Percentiles rank a stretch among this genome's conserved stretches.
Conservation (phyloP, 2,888 invertebrate genomes). For the Perithous albicinctus region DNA sequence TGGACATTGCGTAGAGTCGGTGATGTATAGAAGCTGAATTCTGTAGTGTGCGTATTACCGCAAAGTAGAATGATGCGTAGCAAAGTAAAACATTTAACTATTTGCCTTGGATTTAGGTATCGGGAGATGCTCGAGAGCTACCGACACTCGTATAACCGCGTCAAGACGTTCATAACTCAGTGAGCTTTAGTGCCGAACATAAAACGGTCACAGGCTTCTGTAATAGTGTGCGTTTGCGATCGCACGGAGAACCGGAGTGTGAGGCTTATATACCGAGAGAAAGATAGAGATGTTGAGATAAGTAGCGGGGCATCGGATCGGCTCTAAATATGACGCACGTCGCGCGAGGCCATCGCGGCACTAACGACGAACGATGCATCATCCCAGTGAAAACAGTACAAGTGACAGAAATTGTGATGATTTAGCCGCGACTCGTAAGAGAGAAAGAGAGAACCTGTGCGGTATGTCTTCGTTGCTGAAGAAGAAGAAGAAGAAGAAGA, state of each 20-base stretch:
- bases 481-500: constrained; percentile 6
- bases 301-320: constrained; percentile 65
- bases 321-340: constrained; percentile 68
- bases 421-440: constrained; percentile 66
- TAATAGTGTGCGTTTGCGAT: not conserved
- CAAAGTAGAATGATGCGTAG: not conserved
- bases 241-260: not conserved
- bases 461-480: not conserved
- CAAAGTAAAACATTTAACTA: not conserved
- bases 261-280: constrained; percentile 12
- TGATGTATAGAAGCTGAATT: too few relatives aligned
- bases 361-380: constrained; percentile 77
- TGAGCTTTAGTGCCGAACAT: constrained; percentile 33
- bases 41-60: not conserved
- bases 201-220: constrained; percentile 32
- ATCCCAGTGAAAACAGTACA: constrained; percentile 74
- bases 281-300: constrained; percentile 55
- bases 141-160: constrained; percentile 22
- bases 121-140: not conserved
- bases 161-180: constrained; percentile 49
- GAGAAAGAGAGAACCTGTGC: not conserved
- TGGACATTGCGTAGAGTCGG: too few relatives aligned
- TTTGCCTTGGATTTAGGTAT: constrained; percentile 5
- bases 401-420: constrained; percentile 77
- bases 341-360: constrained; percentile 68